These are phyloP conservation scores for Cosmorhoe ocellata DNA, from an alignment of 2,888 invertebrate genomes.

Conservation along the genomic window DNA sequence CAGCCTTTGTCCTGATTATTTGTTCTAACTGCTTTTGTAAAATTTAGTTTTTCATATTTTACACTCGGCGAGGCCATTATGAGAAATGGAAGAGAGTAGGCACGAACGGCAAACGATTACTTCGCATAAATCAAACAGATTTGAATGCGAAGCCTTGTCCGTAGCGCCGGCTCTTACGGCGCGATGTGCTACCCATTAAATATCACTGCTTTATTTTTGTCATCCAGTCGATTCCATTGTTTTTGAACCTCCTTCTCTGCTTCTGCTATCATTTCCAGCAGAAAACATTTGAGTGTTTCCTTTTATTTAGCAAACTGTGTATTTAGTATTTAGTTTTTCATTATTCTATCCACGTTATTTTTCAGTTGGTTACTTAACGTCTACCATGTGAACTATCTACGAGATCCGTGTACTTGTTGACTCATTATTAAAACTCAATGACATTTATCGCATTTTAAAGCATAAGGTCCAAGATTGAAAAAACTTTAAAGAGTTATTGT, in stretches of 20 bases:
- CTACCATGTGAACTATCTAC: no score
- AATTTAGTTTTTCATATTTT: conserved; percentile 34
- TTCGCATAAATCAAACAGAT: conserved; percentile 68
- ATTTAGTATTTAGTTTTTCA: background rate
- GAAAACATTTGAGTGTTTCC: conserved; percentile 5
- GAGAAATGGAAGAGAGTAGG: conserved; percentile 37
- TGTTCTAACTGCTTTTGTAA: conserved; percentile 20
- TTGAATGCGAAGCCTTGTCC: conserved; percentile 55
- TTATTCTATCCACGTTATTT: background rate
- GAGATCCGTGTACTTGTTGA: no score
- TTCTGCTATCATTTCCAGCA: conserved; percentile 2
- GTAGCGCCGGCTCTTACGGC: conserved; percentile 46
- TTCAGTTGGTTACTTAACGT: background rate
- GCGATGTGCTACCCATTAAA: conserved; percentile 46
- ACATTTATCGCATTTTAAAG: no score
- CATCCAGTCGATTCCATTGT: conserved; percentile 19
- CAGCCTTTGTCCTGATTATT: conserved; percentile 30
- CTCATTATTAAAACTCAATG: no score
- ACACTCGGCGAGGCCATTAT: conserved; percentile 27
- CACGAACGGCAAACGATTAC: conserved; percentile 52
- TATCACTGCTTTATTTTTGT: conserved; percentile 21
- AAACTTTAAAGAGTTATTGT: no score
- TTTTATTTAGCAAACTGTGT: conserved; percentile 1
- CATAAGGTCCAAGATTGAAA: no score
- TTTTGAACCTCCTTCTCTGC: conserved; percentile 18